Conservation (phyloP, 2,113 vertebrate genomes). For the Ivindomyrus marchei region DNA sequence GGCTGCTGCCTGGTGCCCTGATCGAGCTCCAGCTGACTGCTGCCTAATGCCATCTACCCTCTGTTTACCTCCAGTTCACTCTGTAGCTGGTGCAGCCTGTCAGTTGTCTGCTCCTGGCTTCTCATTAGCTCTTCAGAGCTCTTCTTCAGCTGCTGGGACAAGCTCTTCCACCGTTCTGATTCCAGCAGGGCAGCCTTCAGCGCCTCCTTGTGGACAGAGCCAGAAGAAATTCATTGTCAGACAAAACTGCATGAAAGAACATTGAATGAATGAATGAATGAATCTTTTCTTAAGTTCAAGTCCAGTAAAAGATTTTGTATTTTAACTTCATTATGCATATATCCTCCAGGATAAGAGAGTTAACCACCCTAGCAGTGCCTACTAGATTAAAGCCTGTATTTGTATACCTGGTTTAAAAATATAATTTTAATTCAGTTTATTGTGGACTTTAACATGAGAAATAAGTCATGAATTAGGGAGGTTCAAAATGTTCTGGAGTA, state of each 20-base stretch:
- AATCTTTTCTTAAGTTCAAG: not conserved
- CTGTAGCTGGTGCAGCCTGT: constrained; percentile 64
- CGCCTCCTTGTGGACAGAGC: constrained; percentile 58
- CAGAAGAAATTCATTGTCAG: not conserved
- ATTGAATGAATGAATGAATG: not conserved
- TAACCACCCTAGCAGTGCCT: not conserved
- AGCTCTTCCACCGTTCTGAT: constrained; percentile 65
- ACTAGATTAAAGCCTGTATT: not conserved
- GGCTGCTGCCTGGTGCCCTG: not conserved
- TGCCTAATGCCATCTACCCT: not conserved
- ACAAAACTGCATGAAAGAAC: not conserved
- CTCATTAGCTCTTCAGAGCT: constrained; percentile 50
- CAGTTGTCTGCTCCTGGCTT: constrained; percentile 56
- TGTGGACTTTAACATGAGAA: not conserved
- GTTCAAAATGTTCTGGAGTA: not conserved
- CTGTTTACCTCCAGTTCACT: constrained; percentile 73
- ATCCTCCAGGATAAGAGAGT: not conserved
- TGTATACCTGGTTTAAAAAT: not conserved
- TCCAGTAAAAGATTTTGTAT: not conserved
- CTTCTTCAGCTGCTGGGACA: constrained; percentile 59
- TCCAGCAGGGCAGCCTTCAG: constrained; percentile 59
- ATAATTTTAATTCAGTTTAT: not conserved
- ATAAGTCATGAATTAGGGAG: not conserved
- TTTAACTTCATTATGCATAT: not conserved
- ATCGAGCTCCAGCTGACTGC: not conserved